A percentile compares a stretch with the other conserved stretches of the same genome.
Evolutionary conservation across 2,113 vertebrate genomes (phyloP).

Genomic region (Sylvia atricapilla): DNA sequence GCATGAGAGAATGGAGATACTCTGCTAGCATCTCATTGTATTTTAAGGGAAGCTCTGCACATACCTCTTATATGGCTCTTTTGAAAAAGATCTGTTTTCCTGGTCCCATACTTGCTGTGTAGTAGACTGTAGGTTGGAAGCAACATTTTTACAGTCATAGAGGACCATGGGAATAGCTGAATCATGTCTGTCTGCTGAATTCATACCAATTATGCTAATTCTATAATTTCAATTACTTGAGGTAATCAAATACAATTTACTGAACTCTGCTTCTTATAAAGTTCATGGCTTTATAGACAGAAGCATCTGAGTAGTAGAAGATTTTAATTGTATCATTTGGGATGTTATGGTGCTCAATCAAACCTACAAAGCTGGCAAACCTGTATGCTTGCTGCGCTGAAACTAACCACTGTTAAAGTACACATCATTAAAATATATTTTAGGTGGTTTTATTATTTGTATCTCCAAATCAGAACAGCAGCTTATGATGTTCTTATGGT

Average conservation of each 20-base stretch:
- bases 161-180: neutral
- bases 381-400: neutral
- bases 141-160: neutral
- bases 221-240: neutral
- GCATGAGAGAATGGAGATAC: neutral
- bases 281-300: neutral
- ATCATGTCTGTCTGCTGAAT: neutral
- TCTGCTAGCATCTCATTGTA: neutral
- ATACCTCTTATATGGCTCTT: neutral
- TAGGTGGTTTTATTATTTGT: neutral
- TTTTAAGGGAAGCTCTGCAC: neutral
- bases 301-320: neutral
- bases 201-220: neutral
- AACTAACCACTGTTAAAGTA: neutral
- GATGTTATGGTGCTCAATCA: neutral
- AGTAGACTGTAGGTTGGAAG: neutral
- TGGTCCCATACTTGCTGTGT: neutral
- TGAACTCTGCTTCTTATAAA: neutral
- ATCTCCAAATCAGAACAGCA: neutral
- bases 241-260: conserved; percentile 11
- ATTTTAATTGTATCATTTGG: neutral
- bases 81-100: neutral
- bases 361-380: neutral
- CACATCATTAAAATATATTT: neutral
- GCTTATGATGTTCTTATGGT: neutral